These are phyloP conservation scores for Hymenochirus boettgeri DNA, from an alignment of 2,113 vertebrate species.

Conservation along the genomic window DNA sequence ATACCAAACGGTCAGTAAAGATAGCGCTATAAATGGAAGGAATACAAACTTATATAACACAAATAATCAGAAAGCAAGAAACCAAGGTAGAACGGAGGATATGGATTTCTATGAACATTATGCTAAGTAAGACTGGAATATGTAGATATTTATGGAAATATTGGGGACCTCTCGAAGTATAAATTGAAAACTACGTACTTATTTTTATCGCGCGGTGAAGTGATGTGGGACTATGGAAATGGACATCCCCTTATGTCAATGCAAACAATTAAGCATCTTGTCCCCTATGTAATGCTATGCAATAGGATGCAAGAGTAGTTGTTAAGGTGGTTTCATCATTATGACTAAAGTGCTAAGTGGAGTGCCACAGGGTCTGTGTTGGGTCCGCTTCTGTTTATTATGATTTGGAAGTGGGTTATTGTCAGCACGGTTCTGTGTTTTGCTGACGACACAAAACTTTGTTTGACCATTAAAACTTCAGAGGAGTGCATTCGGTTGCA, in stretches of 20 bases:
- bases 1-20: no score
- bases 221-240: constrained; percentile 84
- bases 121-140: constrained; percentile 46
- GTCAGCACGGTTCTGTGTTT: no score
- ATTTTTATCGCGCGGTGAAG: constrained; percentile 88
- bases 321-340: no score
- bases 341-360: no score
- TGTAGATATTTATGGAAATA: constrained; percentile 52
- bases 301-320: no score
- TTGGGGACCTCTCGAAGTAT: constrained; percentile 59
- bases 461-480: no score
- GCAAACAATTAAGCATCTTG: constrained; percentile 63
- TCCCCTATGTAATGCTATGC: no score
- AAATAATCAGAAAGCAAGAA: neutral
- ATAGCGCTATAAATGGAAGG: neutral
- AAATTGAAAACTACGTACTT: constrained; percentile 60
- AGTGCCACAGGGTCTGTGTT: no score
- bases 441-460: no score
- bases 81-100: neutral
- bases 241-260: constrained; percentile 65
- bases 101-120: constrained; percentile 59
- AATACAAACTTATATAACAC: neutral
- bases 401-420: no score
- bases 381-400: no score
- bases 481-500: no score